Conservation (phyloP, 2,888 invertebrate genomes). For the Pherbina coryleti region DNA sequence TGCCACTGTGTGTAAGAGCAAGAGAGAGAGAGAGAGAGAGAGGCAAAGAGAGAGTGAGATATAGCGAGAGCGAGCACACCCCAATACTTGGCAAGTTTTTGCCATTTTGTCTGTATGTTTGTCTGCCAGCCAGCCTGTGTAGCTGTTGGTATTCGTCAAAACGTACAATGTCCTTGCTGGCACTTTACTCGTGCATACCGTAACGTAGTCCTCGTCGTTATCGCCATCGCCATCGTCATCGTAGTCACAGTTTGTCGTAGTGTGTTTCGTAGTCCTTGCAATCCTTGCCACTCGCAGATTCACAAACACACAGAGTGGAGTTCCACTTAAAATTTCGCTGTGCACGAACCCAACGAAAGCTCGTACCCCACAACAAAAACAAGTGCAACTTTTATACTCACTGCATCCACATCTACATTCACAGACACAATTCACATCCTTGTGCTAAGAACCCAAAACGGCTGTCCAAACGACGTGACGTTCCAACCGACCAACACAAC, state of each 20-base stretch:
- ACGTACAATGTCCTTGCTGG: constrained; percentile 27
- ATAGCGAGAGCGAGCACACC: not conserved
- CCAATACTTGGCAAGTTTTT: too few species aligned
- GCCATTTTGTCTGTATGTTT: too few species aligned
- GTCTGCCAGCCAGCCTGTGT: constrained; percentile 20
- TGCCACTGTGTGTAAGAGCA: not conserved
- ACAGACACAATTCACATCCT: not conserved
- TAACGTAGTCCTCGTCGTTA: constrained; percentile 18
- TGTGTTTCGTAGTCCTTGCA: constrained; percentile 11
- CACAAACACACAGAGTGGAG: not conserved
- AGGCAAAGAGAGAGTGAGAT: not conserved
- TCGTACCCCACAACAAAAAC: constrained; percentile 1
- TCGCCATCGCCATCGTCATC: constrained; percentile 26
- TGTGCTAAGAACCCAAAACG: constrained; percentile 3
- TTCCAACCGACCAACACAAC: not conserved
- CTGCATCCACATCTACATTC: not conserved
- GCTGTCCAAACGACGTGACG: not conserved
- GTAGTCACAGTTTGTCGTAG: constrained; percentile 2
- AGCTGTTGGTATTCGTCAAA: constrained; percentile 26
- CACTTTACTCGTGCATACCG: constrained; percentile 35
- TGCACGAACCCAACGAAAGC: not conserved
- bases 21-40: not conserved
- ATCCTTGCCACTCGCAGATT: not conserved
- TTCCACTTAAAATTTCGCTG: constrained; percentile 31
- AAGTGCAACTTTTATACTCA: constrained; percentile 2